A percentile compares a stretch with the other conserved stretches of the same genome.
Evolutionary conservation across 92 coral and sea anemone species (phyloP).

Genomic region (Palythoa caribaeorum): DNA sequence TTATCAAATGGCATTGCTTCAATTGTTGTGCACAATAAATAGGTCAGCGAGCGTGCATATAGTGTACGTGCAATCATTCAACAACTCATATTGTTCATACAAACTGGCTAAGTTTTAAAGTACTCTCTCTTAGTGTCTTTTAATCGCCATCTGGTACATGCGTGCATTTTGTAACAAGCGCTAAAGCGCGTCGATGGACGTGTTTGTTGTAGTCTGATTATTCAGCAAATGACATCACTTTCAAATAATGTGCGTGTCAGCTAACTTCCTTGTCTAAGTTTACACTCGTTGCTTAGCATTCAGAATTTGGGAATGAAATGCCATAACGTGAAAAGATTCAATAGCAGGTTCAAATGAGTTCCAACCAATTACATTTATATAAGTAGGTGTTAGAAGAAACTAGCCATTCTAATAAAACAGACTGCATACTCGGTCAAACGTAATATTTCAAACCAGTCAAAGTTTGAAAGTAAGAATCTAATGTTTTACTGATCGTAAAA

Average conservation of each 20-base stretch:
- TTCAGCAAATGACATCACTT: constrained; percentile 4
- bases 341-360: background rate
- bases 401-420: background rate
- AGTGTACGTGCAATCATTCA: no score
- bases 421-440: no score
- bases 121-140: no score
- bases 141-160: no score
- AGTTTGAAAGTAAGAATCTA: no score
- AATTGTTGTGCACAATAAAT: no score
- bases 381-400: background rate
- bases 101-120: no score
- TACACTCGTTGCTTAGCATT: constrained; percentile 9
- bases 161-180: background rate
- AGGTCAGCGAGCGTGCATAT: no score
- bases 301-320: background rate
- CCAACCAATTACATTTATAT: background rate
- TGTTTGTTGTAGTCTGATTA: background rate
- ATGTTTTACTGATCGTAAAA: no score
- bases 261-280: constrained; percentile 5
- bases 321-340: background rate
- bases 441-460: no score
- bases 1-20: no score
- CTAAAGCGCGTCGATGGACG: background rate
- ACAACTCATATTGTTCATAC: no score
- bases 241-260: background rate